A percentile compares a stretch with the other conserved stretches of the same genome.
Conservation (phyloP, 2,888 invertebrate species). For the Heteromyza rotundicornis region DNA sequence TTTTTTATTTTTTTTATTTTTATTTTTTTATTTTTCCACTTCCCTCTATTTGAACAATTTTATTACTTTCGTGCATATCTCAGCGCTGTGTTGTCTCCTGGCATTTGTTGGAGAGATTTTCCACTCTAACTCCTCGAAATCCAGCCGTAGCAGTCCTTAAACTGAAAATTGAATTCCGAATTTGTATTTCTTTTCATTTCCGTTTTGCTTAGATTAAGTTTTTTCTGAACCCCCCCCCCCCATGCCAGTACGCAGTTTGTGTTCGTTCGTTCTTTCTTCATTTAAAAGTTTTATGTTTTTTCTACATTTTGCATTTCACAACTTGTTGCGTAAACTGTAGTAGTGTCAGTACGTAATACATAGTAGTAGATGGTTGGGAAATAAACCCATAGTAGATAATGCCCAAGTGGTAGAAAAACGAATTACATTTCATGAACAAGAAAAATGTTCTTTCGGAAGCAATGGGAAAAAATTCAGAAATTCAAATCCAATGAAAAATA, state of each 20-base stretch:
- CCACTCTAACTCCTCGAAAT: background rate
- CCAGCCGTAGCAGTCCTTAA: constrained; percentile 9
- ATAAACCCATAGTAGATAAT: too few species aligned
- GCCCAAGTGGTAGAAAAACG: background rate
- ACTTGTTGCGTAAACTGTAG: constrained; percentile 1
- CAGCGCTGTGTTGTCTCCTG: background rate
- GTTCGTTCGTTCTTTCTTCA: background rate
- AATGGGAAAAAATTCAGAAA: background rate
- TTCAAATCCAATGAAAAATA: constrained; percentile 4
- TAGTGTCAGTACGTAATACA: too few species aligned
- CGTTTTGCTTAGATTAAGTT: constrained; percentile 7
- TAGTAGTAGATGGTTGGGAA: too few species aligned
- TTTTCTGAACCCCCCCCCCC: too few species aligned
- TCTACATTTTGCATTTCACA: constrained; percentile 9
- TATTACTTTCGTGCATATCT: background rate
- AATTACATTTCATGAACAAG: background rate
- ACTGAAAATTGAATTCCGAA: constrained; percentile 29
- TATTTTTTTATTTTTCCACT: too few species aligned
- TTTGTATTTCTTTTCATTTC: constrained; percentile 27
- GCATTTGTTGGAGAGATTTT: background rate
- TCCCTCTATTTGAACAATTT: background rate
- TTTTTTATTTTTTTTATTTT: too few species aligned
- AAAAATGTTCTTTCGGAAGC: background rate
- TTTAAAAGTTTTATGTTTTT: constrained; percentile 7
- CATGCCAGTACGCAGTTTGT: background rate